Evolutionary conservation across 2,888 invertebrate species (phyloP), one percentile per base, ranked within the genome.

Genomic region (Acronicta psi): DNA sequence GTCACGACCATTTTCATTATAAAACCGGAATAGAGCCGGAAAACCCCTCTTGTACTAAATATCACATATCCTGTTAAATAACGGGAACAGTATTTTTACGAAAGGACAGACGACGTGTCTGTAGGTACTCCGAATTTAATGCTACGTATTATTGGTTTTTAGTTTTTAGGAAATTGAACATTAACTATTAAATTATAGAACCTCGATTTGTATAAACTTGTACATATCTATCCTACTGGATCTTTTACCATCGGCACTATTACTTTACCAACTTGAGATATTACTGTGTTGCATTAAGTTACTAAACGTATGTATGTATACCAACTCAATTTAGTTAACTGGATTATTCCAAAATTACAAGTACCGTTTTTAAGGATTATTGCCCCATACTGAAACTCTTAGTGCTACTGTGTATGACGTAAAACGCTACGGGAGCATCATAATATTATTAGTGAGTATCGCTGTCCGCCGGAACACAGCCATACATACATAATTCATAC

Each of bases 401-500:
- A 29, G 0, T 29, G 2, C 29, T 11, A 29, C 25, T 38, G 37
- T 36, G 52, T 53, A 62, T 70, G 65, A 64, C 41, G 55, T 70
- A 56, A n/a, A 60, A 60, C 67, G 60, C 65, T 68, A 61, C 60
- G 61, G 58, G 70, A 73, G 73, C 71, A 74, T 77, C 75, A 69
- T 76, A 82, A 84, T 73, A 81, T 63, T 79, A 81, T 82, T 80
- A 81, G 69, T 61, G 64, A 60, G 70, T 75, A 75, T 78, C 75
- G 72, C 70, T 69, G 73, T 71, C 73, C 62, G 57, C 53, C 66
- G 67, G 59, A 74, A 69, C 73, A 62, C 57, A 73, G 55, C 14
- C 38, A 34, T 17, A 61, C 74, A 82, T 86, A 82, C 83, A 88
- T 87, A 84, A 88, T 87, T 87, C 86, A 88, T 83, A 81, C 77